These are phyloP conservation scores for Chrosomus eos DNA, from an alignment of 2,797 vertebrate species.

Conservation along the genomic window DNA sequence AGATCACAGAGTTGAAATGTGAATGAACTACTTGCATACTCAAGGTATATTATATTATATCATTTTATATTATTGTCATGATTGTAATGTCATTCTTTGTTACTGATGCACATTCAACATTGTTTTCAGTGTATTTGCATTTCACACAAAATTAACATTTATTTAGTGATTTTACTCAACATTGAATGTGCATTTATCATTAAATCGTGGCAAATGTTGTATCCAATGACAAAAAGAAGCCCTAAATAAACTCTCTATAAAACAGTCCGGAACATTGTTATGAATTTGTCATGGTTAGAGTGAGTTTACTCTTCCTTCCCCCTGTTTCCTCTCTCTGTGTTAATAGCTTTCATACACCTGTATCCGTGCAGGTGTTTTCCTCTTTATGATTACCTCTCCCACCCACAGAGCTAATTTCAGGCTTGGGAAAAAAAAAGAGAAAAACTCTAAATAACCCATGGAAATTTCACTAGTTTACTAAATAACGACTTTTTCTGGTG, in stretches of 20 bases:
- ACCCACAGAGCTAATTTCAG: conserved; percentile 41
- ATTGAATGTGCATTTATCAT: conserved; percentile 22
- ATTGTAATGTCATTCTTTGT: conserved; percentile 30
- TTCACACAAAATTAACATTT: conserved; percentile 6
- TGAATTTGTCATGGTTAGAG: conserved; percentile 36
- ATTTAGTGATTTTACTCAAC: background rate
- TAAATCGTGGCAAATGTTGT: conserved; percentile 35
- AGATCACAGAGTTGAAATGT: background rate
- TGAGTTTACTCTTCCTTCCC: conserved; percentile 29
- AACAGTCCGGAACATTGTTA: conserved; percentile 32
- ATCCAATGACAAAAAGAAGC: conserved; percentile 24
- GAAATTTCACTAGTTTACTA: conserved; percentile 32
- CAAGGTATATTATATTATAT: background rate
- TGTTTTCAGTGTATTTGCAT: conserved; percentile 8
- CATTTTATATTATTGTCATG: conserved; percentile 10
- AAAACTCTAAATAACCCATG: conserved; percentile 16
- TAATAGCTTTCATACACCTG: conserved; percentile 50
- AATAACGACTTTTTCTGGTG: conserved; percentile 10
- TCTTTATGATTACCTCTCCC: conserved; percentile 42
- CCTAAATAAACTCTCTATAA: conserved; percentile 47
- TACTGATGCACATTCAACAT: background rate
- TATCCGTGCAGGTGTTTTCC: conserved; percentile 49
- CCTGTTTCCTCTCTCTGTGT: conserved; percentile 39
- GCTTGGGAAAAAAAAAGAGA: background rate
- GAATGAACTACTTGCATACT: background rate